These are phyloP conservation scores for Phainopepla nitens DNA, from an alignment of 2,113 vertebrate species.

Conservation along the genomic window DNA sequence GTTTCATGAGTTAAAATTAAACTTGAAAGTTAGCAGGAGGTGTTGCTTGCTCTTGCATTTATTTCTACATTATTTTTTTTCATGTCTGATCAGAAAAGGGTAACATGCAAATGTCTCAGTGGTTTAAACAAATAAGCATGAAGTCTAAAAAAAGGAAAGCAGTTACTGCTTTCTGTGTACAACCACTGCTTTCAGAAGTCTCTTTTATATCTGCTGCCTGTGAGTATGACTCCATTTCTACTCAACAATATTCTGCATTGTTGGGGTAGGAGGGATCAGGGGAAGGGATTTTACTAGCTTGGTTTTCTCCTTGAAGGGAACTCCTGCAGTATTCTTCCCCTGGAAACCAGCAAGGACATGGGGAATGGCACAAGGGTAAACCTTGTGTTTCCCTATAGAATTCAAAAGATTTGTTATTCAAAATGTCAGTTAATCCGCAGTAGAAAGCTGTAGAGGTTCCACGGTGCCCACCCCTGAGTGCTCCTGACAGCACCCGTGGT, in stretches of 20 bases:
- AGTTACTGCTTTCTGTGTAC: slow-evolving; percentile 33
- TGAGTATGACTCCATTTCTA: not conserved
- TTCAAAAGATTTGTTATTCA: not conserved
- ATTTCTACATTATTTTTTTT: not conserved
- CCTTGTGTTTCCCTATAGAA: not conserved
- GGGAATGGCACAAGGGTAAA: not conserved
- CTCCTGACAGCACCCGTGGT: not conserved
- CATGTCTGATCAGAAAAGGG: not conserved
- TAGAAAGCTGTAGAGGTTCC: not conserved
- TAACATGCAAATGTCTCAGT: slow-evolving; percentile 36
- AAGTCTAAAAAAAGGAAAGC: slow-evolving; percentile 45
- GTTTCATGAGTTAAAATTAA: slow-evolving; percentile 28
- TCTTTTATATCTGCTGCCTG: not conserved
- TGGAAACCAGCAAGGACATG: not conserved
- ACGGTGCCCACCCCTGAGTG: not conserved
- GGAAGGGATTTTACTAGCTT: not conserved
- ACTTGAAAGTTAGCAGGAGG: not conserved
- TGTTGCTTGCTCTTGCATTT: not conserved
- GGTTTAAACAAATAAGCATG: slow-evolving; percentile 52
- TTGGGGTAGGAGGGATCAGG: not conserved
- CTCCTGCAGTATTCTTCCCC: not conserved
- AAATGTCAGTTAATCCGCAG: not conserved
- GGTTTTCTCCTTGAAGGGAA: not conserved
- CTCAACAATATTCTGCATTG: not conserved
- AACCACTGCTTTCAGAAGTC: slow-evolving; percentile 10